Evolutionary conservation across 2,797 vertebrate species (phyloP).

Genomic region (Spea hammondii): DNA sequence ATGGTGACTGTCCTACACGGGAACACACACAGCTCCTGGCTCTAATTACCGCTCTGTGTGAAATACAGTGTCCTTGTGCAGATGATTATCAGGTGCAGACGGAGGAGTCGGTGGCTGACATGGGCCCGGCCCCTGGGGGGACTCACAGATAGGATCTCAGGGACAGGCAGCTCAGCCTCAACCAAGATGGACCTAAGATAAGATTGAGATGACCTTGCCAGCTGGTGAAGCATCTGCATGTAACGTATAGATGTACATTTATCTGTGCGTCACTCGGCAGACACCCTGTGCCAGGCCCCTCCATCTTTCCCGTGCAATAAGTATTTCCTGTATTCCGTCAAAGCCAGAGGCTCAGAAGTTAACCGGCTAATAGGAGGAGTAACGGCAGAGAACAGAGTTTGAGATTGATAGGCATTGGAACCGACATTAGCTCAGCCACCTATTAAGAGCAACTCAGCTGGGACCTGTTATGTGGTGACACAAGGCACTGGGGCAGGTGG

Average conservation of each 20-base stretch:
- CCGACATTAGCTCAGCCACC: background rate
- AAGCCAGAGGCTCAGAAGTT: slow-evolving; percentile 17
- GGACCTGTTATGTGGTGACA: background rate
- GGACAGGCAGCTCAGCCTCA: background rate
- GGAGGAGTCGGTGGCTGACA: background rate
- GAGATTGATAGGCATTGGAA: slow-evolving; percentile 18
- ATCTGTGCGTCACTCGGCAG: background rate
- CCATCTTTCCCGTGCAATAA: too few species aligned
- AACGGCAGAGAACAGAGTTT: slow-evolving; percentile 28
- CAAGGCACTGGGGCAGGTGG: background rate
- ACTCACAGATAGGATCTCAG: background rate
- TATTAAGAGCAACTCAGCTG: background rate
- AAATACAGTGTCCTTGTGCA: slow-evolving; percentile 5
- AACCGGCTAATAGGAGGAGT: slow-evolving; percentile 30
- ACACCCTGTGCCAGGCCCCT: background rate
- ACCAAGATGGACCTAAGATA: background rate
- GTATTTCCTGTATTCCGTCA: background rate
- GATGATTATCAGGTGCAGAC: slow-evolving; percentile 10
- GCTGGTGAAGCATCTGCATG: background rate
- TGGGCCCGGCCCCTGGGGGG: background rate
- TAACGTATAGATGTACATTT: background rate
- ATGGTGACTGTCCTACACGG: background rate
- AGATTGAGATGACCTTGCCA: background rate
- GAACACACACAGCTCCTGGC: slow-evolving; percentile 2
- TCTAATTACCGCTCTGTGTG: slow-evolving; percentile 4